Evolutionary conservation across 1,140 invertebrate species (phyloP).

Genomic region (Euura saliciscinereae): DNA sequence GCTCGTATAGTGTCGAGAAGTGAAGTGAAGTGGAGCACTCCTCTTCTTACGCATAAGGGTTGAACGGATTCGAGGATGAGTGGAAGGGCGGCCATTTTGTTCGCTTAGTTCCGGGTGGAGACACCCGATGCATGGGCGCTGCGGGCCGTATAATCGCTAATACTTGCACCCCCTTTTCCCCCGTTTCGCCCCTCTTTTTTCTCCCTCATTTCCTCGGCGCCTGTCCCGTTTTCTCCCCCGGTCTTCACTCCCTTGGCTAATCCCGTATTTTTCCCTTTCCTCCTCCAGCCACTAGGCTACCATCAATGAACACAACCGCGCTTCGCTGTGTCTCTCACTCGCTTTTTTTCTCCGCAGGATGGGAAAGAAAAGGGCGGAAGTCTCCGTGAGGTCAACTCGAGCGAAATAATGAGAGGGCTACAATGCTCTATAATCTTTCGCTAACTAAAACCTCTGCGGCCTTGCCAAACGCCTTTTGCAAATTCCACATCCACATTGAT

Average conservation of each 20-base stretch:
- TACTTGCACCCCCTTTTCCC: constrained; percentile 45
- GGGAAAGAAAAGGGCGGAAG: constrained; percentile 6
- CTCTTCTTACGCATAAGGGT: neutral
- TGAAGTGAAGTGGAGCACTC: neutral
- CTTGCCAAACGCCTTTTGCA: neutral
- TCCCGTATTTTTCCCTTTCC: constrained; percentile 10
- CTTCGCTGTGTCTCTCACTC: too few relatives aligned
- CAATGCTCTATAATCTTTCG: neutral
- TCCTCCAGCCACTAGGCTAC: neutral
- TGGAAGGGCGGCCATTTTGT: constrained; percentile 53
- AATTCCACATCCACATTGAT: neutral
- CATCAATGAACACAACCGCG: constrained; percentile 1
- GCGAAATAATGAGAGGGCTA: neutral
- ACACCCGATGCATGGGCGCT: constrained; percentile 49
- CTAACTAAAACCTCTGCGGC: neutral
- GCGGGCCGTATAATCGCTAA: constrained; percentile 56
- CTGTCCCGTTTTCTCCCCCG: neutral
- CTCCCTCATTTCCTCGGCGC: constrained; percentile 5
- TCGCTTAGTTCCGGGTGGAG: constrained; percentile 54
- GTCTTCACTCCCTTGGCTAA: constrained; percentile 5
- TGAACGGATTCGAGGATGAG: constrained; percentile 42
- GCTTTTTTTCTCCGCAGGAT: constrained; percentile 16
- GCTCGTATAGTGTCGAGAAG: neutral
- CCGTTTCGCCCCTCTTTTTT: constrained; percentile 11
- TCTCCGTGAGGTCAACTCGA: neutral